Evolutionary conservation across 2,888 invertebrate genomes (phyloP).

Genomic region (Eupithecia abbreviata): DNA sequence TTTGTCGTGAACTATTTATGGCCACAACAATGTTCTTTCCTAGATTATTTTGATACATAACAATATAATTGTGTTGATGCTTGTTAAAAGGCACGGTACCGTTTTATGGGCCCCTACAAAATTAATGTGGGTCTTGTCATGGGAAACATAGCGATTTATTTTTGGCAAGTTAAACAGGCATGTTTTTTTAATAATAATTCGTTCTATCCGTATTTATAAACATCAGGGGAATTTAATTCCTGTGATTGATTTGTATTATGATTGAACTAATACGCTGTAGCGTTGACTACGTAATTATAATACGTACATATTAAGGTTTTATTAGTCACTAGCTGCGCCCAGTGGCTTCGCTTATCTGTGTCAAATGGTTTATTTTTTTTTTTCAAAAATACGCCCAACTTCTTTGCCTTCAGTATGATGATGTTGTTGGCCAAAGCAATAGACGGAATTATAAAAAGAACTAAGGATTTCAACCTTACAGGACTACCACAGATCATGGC

Average conservation of each 20-base stretch:
- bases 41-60: slow-evolving; percentile 39
- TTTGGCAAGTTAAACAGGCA: background rate
- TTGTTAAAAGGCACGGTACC: slow-evolving; percentile 11
- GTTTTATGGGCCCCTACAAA: slow-evolving; percentile 8
- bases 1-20: slow-evolving; percentile 64
- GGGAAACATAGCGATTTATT: slow-evolving; percentile 3
- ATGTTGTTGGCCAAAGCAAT: too few relatives aligned
- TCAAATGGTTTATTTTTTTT: too few relatives aligned
- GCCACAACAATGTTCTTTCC: slow-evolving; percentile 46
- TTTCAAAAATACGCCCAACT: too few relatives aligned
- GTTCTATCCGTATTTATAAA: background rate
- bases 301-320: too few relatives aligned
- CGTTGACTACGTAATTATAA: too few relatives aligned
- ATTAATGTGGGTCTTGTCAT: slow-evolving; percentile 15
- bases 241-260: background rate
- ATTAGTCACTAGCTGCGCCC: too few relatives aligned
- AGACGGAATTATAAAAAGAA: too few relatives aligned
- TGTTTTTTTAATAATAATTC: background rate
- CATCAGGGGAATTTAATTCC: too few relatives aligned
- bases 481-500: too few relatives aligned
- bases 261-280: background rate
- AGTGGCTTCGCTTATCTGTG: too few relatives aligned
- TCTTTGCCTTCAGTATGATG: too few relatives aligned
- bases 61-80: slow-evolving; percentile 15
- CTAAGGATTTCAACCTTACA: too few relatives aligned